Evolutionary conservation across 2,888 invertebrate genomes (phyloP), one percentile per base, ranked within the genome.

Genomic region (Eulithis prunata): DNA sequence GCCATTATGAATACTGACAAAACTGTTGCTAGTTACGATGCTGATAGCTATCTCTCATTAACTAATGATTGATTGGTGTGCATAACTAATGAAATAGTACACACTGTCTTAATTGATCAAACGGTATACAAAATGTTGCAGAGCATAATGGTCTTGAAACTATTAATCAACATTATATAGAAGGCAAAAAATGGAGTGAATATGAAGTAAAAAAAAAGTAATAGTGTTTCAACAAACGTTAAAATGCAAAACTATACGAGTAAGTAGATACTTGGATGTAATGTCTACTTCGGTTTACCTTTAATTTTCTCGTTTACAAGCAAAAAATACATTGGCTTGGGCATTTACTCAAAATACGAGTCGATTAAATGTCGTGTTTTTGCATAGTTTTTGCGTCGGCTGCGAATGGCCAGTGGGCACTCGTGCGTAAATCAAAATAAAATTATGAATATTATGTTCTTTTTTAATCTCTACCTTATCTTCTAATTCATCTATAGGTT

Each of bases 381-480:
- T 77, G 76, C 75, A 49, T 52, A 68, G 67, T 71, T 74, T 71
- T 72, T 73, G 70, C 66, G 65, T 57, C 62, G 57, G 57, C 64
- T 58, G 65, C 67, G 69, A 76, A 74, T 68, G 71, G 68, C 69
- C 72, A 56, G 78, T 70, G 74, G 64, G 75, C 78, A 79, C 76
- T 83, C 83, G 84, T 84, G 85, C 85, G 83, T 84, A 80, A 83
- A 86, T 79, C 73, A 59, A 59, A 59, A 59, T 52, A 79, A 80
- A 81, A 78, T 59, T 79, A 79, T 81, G 72, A 82, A 82, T 81
- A 82, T 82, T 81, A 78, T 75, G 72, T 75, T 72, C 71, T 73
- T 78, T 4, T 47, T 49, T 41, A 54, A 61, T 61, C 57, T 49
- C 57, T 46, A 52, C 53, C 52, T 28, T 28, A 59, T 11, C 52